A percentile compares a stretch with the other conserved stretches of the same genome.
Evolutionary conservation across 2,888 invertebrate species (phyloP).

Genomic region (Mesochorus sp.): DNA sequence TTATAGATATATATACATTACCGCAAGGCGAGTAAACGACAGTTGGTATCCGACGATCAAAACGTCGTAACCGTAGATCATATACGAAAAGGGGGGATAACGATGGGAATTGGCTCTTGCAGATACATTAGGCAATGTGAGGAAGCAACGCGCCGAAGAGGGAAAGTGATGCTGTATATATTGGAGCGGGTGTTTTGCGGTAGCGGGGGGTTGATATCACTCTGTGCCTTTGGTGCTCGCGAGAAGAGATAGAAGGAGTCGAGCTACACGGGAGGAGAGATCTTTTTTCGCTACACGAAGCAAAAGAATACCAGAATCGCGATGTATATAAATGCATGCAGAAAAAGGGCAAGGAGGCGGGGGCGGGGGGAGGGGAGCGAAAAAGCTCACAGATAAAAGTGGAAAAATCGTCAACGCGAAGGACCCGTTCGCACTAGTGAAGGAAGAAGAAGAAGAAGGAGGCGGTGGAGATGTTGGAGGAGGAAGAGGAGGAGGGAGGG

Average conservation of each 20-base stretch:
- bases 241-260: constrained; percentile 31
- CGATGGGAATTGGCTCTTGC: constrained; percentile 80
- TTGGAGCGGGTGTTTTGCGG: constrained; percentile 54
- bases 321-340: constrained; percentile 21
- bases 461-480: constrained; percentile 14
- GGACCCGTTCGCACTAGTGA: constrained; percentile 45
- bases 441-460: constrained; percentile 31
- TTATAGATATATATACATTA: constrained; percentile 48
- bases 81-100: constrained; percentile 78
- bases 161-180: constrained; percentile 65
- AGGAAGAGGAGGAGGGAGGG: constrained; percentile 51
- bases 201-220: constrained; percentile 60
- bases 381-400: constrained; percentile 63
- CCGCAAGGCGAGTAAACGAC: constrained; percentile 70
- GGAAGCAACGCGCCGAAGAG: constrained; percentile 54
- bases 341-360: constrained; percentile 26
- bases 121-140: constrained; percentile 79
- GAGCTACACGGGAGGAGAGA: constrained; percentile 16
- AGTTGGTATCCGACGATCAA: constrained; percentile 78
- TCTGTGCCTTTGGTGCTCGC: constrained; percentile 42
- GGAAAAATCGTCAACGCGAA: constrained; percentile 70
- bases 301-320: constrained; percentile 24
- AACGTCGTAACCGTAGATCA: constrained; percentile 80
- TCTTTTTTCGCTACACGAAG: constrained; percentile 8
- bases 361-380: constrained; percentile 41